Base-by-base conservation (phyloP, 2,797 vertebrate genomes). In the Eulemur albifrons region DNA sequence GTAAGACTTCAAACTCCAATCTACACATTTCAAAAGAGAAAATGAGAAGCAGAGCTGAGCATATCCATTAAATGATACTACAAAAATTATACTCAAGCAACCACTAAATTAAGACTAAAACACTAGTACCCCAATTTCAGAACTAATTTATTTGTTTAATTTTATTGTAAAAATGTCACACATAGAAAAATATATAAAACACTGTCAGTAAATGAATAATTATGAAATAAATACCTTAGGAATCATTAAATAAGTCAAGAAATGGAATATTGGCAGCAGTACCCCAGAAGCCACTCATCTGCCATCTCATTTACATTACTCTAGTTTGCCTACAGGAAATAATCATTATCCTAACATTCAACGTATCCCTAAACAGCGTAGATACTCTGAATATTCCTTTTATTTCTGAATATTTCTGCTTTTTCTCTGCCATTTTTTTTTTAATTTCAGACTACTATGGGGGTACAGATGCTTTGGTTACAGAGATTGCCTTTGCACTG, bases 241-340 rank as follows among this genome's bases (percentile, higher is more conserved):
- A 76, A 25, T 54, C 43, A 45, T 69, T 2, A 76, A 61, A 20
- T n/a, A 30, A 59, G 1, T 43, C 40, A 69, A 70, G 17, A 77
- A 18, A 48, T n/a, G 25, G 5, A 54, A 25, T 45, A 25, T 18
- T 27, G 8, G 2, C 40, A 69, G 20, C 40, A 61, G 15, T 7
- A 54, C 4, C 4, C 43, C 17, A 17, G 7, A 54, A 73, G 17
- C 25, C 32, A 21, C 17, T 57, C 21, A 6, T 23, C 0, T 61
- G 0, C 9, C 38, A 2, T 25, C 1, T 43, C 7, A 27, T n/a
- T 65, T 25, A 13, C 18, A 59, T 3, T 7, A 38, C 4, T 63
- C 11, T 17, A n/a, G 7, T 25, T 67, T 67, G 7, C 70, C 35
- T 27, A 48, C 1, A 25, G 40, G 25, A 76, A 52, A 9, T 8